Conservation (phyloP, 1,140 invertebrate genomes). For the Drosophila carrolli region DNA sequence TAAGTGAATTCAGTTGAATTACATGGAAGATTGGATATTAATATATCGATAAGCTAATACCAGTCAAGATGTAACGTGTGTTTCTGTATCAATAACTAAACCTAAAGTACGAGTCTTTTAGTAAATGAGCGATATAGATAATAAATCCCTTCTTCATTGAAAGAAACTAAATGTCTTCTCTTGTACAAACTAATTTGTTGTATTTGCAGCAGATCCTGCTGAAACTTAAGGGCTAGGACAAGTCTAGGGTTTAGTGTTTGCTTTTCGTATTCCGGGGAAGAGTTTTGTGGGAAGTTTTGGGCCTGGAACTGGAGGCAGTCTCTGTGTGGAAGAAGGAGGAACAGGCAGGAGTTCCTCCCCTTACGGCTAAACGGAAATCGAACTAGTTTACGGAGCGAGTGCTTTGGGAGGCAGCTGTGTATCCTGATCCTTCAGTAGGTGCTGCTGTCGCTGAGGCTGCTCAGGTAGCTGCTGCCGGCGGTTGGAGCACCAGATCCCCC, state of each 20-base stretch:
- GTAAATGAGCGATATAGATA: background rate
- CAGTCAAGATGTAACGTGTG: too few relatives aligned
- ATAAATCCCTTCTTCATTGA: too few relatives aligned
- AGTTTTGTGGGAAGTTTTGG: slow-evolving; percentile 1
- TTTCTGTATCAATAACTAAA: too few relatives aligned
- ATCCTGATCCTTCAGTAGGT: slow-evolving; percentile 51
- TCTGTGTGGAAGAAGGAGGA: slow-evolving; percentile 1
- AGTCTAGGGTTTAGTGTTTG: slow-evolving; percentile 33
- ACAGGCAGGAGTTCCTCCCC: background rate
- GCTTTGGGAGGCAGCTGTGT: slow-evolving; percentile 38
- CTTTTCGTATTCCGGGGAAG: background rate
- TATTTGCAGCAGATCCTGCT: slow-evolving; percentile 57
- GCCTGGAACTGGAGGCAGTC: slow-evolving; percentile 26
- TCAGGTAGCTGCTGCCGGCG: slow-evolving; percentile 69
- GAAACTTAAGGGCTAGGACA: slow-evolving; percentile 55
- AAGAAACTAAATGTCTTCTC: background rate
- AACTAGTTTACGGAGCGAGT: slow-evolving; percentile 31
- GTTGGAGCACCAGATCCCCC: slow-evolving; percentile 43
- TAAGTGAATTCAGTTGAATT: background rate
- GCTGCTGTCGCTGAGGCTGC: slow-evolving; percentile 77
- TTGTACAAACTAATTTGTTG: slow-evolving; percentile 63
- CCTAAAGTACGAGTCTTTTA: background rate
- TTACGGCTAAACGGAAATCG: slow-evolving; percentile 25
- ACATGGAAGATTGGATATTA: background rate
- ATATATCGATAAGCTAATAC: too few relatives aligned